Conservation (phyloP, 2,888 invertebrate species). For the Ophraella communa region DNA sequence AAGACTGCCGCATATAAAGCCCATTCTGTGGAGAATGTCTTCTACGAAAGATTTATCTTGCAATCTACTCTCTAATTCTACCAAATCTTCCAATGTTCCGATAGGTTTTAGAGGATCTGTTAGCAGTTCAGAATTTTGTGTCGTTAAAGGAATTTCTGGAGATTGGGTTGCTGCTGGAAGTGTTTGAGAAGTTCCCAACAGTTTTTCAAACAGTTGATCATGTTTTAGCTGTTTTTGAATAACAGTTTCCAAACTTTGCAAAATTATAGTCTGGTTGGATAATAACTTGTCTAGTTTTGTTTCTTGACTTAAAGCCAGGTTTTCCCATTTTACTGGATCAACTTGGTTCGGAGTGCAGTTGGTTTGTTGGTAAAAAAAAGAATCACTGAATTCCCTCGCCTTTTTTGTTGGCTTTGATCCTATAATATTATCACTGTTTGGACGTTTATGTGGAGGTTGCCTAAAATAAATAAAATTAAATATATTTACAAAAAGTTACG, state of each 20-base stretch:
- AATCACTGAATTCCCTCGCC: background rate
- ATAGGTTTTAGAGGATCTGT: conserved; percentile 24
- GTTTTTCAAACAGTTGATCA: background rate
- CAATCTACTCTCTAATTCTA: conserved; percentile 24
- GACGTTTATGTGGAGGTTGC: background rate
- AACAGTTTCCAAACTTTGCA: background rate
- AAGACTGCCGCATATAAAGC: conserved; percentile 27
- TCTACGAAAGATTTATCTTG: conserved; percentile 21
- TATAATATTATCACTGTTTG: background rate
- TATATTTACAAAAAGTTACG: background rate
- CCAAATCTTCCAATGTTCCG: conserved; percentile 21
- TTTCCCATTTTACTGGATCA: background rate
- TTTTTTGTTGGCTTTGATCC: too few relatives aligned
- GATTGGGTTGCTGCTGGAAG: background rate
- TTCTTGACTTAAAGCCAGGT: background rate
- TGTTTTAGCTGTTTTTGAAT: background rate
- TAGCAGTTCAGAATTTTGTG: background rate
- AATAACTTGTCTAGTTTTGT: background rate
- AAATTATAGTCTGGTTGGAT: background rate
- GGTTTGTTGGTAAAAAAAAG: background rate
- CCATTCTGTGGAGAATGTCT: conserved; percentile 17
- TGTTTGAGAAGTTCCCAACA: background rate
- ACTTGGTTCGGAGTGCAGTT: background rate
- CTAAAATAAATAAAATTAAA: background rate
- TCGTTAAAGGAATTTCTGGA: background rate